These are phyloP conservation scores for Kobus ellipsiprymnus DNA, from an alignment of 2,113 vertebrate genomes.

Conservation along the genomic window DNA sequence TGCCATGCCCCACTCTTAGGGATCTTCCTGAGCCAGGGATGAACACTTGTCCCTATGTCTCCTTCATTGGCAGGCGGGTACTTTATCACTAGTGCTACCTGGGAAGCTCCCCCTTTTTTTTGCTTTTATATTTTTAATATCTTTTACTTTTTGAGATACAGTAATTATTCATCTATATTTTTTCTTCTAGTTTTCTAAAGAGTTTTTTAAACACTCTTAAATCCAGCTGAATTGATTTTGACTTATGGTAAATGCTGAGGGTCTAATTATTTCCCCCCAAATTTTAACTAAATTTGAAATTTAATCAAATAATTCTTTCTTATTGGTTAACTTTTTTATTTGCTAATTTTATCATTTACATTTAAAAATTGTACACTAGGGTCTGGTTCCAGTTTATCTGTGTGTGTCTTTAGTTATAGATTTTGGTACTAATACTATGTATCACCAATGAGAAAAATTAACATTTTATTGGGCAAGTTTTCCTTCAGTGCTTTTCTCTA, in stretches of 20 bases:
- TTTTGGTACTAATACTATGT: background rate
- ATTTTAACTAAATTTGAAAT: background rate
- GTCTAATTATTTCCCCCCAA: background rate
- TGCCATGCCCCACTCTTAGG: accelerated
- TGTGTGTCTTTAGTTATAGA: background rate
- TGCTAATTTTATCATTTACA: background rate
- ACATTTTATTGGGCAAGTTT: background rate
- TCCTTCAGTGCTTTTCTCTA: background rate
- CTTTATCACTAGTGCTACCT: background rate
- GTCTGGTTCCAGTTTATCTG: background rate
- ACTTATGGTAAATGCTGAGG: background rate
- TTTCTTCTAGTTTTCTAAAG: background rate
- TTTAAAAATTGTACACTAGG: background rate
- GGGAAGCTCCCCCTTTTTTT: background rate
- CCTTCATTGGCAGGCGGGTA: background rate
- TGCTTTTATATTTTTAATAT: background rate
- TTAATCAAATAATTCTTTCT: background rate
- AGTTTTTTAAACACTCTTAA: background rate
- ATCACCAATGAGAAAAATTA: background rate
- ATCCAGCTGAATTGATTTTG: background rate
- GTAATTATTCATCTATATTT: background rate
- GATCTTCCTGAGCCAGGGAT: background rate
- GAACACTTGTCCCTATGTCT: background rate
- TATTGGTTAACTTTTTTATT: background rate
- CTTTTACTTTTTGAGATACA: background rate